phyloP scores from a whole-genome alignment of 2,113 vertebrate genomes.

The Salminus brasiliensis region DNA sequence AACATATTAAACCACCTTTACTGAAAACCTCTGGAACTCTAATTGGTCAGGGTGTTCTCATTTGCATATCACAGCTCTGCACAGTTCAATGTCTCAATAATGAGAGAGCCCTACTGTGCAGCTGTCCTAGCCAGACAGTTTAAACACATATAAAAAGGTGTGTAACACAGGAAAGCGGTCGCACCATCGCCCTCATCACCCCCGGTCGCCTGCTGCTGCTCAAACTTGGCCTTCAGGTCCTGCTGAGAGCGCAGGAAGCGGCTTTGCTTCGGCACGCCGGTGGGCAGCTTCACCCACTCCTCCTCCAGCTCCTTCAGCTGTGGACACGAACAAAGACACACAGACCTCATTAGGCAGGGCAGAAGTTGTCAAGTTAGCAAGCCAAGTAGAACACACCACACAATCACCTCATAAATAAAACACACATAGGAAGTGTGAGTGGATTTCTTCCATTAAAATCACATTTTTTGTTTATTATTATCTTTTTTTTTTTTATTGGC shows the following conservation, averaged over 20 bases:
- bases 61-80: too few species aligned
- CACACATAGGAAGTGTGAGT: too few species aligned
- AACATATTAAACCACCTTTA: too few species aligned
- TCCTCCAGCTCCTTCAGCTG: slow-evolving; percentile 98
- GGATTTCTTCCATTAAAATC: too few species aligned
- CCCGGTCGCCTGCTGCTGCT: slow-evolving; percentile 88
- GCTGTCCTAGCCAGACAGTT: background rate
- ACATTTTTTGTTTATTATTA: too few species aligned
- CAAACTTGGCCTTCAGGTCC: slow-evolving; percentile 93
- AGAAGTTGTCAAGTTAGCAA: background rate
- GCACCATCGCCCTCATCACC: slow-evolving; percentile 87
- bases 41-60: too few species aligned
- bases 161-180: background rate
- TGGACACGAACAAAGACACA: slow-evolving; percentile 18
- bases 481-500: too few species aligned
- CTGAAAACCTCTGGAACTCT: too few species aligned
- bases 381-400: background rate
- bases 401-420: background rate
- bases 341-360: background rate
- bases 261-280: slow-evolving; percentile 84
- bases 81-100: background rate
- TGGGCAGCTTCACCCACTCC: slow-evolving; percentile 93
- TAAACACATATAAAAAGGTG: background rate
- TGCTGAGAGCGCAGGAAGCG: slow-evolving; percentile 97
- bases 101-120: background rate